Base-by-base conservation (phyloP, 2,888 invertebrate genomes). In the Muschampia plurimacula region DNA sequence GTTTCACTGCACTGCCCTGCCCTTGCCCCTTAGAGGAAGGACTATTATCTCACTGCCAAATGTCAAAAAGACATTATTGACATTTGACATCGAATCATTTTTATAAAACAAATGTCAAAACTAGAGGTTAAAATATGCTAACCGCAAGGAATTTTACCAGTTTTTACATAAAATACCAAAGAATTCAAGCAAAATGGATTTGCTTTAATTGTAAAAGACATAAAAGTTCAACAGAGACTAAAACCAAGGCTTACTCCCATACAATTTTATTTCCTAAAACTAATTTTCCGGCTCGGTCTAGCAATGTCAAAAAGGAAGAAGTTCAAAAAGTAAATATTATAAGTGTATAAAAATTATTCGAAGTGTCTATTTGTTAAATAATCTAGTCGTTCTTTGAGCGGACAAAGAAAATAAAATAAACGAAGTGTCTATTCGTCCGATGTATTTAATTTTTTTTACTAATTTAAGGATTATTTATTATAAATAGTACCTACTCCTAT, bases 231-330 rank as follows among this genome's bases (percentile, higher is more conserved):
- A 80, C 80, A 8, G 88, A 89, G 70, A 84, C 86, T 2, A 92
- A 90, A 77, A 91, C 84, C 1, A 93, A 93, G 78, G 83, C 87
- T 6, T 93, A 94, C 85, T 92, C 93, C 41, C 90, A 93, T 74
- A 93, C 93, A 41, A 87, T 93, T 81, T 80, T 93, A 8, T 88
- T 89, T 15, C 93, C 93, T 3, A 93, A 91, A 83, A 90, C 91
- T 0, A 85, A 88, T 83, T 92, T 92, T 82, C 90, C 92, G 65
- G 81, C 87, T 71, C 85, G 93, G 70, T 85, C 88, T 6, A 90
- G 74, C 74, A 88, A 83, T 69, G 76, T 80, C n/a, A 80, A 81
- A 76, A 91, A 86, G 83, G 88, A 90, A 66, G 85, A 92, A 77
- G 90, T 93, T 81, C 87, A 90, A 74, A 90, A 89, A 89, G 93